Evolutionary conservation across 2,797 vertebrate species (phyloP).

Genomic region (Cyclopterus lumpus): DNA sequence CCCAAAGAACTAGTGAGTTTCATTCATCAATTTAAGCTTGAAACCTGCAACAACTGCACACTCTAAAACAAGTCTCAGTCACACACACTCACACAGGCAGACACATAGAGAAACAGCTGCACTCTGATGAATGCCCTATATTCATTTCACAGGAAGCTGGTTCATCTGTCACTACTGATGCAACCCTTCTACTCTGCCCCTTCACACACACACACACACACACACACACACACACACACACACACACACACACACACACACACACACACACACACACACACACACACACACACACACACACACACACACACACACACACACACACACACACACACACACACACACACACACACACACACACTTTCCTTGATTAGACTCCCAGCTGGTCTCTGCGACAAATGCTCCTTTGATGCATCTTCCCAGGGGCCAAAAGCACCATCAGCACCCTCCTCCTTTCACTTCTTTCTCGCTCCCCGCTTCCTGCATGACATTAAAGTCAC

Average conservation of each 20-base stretch:
- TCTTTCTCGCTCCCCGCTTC: slow-evolving; percentile 51
- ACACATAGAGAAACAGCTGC: slow-evolving; percentile 76
- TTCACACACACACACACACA: slow-evolving; percentile 37
- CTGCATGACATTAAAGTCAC: slow-evolving; percentile 72
- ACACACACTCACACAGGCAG: slow-evolving; percentile 42
- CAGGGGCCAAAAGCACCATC: slow-evolving; percentile 70
- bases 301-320: slow-evolving; percentile 60
- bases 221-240: slow-evolving; percentile 64
- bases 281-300: slow-evolving; percentile 52
- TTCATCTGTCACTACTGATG: slow-evolving; percentile 80
- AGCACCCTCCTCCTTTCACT: slow-evolving; percentile 47
- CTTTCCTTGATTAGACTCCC: slow-evolving; percentile 78
- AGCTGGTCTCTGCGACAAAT: slow-evolving; percentile 84
- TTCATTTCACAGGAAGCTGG: slow-evolving; percentile 79
- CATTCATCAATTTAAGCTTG: slow-evolving; percentile 76
- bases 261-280: slow-evolving; percentile 53
- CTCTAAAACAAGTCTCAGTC: slow-evolving; percentile 47
- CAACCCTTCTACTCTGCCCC: slow-evolving; percentile 72
- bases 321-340: slow-evolving; percentile 36
- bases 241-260: slow-evolving; percentile 53
- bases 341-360: slow-evolving; percentile 60
- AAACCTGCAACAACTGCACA: slow-evolving; percentile 73
- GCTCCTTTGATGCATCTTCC: slow-evolving; percentile 81
- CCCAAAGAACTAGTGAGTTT: slow-evolving; percentile 65
- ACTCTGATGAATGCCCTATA: slow-evolving; percentile 79